Conservation (phyloP, 2,797 vertebrate genomes). For the Notoglanidium macrostoma region DNA sequence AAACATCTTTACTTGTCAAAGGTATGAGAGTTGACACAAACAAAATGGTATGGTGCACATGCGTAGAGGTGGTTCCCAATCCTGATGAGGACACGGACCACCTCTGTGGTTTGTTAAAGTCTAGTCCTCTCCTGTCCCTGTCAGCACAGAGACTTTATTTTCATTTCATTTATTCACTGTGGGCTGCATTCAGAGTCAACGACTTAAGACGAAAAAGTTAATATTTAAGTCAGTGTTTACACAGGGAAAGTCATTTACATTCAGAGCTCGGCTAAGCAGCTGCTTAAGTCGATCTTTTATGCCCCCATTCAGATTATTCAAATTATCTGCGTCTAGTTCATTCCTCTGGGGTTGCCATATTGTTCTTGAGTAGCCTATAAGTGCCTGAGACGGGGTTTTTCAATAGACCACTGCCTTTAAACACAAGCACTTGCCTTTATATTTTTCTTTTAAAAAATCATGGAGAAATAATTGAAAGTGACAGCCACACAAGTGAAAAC, state of each 20-base stretch:
- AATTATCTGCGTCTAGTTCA: neutral
- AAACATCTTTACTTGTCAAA: constrained; percentile 37
- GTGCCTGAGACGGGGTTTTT: neutral
- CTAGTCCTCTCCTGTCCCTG: constrained; percentile 62
- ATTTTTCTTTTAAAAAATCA: neutral
- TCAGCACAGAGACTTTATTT: constrained; percentile 37
- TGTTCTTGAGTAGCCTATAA: neutral
- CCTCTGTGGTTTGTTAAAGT: constrained; percentile 65
- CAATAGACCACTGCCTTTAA: neutral
- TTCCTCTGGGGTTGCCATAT: neutral
- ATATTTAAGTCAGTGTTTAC: neutral
- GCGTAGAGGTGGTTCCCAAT: neutral
- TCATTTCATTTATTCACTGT: neutral
- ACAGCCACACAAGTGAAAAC: neutral
- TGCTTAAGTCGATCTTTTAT: neutral
- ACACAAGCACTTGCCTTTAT: neutral
- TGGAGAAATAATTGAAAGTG: neutral
- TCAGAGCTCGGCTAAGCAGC: neutral
- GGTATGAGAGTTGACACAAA: constrained; percentile 39
- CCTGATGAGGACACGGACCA: constrained; percentile 37
- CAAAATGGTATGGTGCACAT: neutral
- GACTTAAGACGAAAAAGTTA: neutral
- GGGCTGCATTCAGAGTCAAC: neutral
- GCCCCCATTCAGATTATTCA: neutral
- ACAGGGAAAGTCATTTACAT: neutral